A percentile compares a stretch with the other conserved stretches of the same genome.
Conservation (phyloP, 2,113 vertebrate species). For the Sakesphorus luctuosus region DNA sequence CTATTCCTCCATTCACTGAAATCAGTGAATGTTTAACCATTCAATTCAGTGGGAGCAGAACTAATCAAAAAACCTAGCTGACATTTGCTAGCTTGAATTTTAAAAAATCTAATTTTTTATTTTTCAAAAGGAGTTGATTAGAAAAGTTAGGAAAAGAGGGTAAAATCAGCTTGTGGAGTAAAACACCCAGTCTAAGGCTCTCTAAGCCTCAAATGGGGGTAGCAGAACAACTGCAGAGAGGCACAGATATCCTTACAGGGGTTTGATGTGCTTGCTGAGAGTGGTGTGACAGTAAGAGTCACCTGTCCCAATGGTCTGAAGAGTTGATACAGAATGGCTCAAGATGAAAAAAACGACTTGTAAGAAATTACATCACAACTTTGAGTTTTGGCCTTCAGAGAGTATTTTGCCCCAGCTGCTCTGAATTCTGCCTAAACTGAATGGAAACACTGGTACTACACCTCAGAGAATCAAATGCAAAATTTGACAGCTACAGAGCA, state of each 20-base stretch:
- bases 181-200: background rate
- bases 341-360: background rate
- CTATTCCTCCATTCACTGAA: background rate
- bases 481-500: background rate
- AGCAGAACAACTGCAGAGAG: background rate
- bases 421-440: background rate
- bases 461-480: background rate
- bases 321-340: background rate
- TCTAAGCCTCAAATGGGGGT: background rate
- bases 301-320: background rate
- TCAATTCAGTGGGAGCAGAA: background rate
- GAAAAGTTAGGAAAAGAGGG: background rate
- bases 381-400: background rate
- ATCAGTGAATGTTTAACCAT: background rate
- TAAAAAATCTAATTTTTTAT: background rate
- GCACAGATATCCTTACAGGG: background rate
- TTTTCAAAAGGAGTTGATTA: background rate
- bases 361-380: background rate
- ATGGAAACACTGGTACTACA: background rate
- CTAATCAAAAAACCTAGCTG: background rate
- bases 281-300: background rate
- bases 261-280: accelerated
- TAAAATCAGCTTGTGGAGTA: background rate
- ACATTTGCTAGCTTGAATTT: background rate
- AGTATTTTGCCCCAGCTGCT: background rate